A percentile compares a stretch with the other conserved stretches of the same genome.
phyloP scores from a whole-genome alignment of 1,140 invertebrate genomes.

The Drosophila nigrodunni region DNA sequence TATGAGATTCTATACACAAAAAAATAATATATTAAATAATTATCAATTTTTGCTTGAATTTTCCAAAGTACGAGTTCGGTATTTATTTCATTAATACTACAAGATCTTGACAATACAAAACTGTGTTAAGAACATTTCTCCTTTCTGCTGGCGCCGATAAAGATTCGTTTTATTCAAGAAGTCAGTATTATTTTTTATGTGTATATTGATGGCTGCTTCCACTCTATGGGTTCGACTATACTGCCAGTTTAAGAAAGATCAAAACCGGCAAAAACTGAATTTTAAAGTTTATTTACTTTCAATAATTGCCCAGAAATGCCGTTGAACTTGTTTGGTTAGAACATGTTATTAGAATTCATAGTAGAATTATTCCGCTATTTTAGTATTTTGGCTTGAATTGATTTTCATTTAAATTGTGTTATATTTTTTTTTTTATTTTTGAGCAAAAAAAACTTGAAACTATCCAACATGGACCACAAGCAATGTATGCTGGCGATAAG shows the following conservation, averaged over 20 bases:
- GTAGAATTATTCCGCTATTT: conserved; percentile 47
- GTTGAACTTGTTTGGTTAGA: conserved; percentile 77
- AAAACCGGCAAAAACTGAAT: conserved; percentile 4
- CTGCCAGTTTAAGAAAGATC: conserved; percentile 40
- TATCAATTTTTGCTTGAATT: no score
- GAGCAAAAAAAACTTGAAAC: conserved; percentile 56
- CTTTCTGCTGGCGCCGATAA: no score
- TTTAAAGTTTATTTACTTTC: conserved; percentile 60
- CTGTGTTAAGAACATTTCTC: no score
- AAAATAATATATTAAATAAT: no score
- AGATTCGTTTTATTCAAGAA: no score
- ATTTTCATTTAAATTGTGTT: no score
- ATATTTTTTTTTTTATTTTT: not conserved
- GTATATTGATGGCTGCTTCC: not conserved
- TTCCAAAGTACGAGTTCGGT: no score
- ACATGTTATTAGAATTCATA: conserved; percentile 61
- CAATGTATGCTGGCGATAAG: conserved; percentile 35
- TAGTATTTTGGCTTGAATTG: conserved; percentile 7
- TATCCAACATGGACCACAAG: conserved; percentile 59
- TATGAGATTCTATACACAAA: conserved; percentile 10
- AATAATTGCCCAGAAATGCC: conserved; percentile 78
- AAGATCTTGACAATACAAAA: no score
- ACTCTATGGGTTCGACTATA: conserved; percentile 29
- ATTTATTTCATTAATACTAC: no score
- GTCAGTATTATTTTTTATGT: no score